phyloP scores from a whole-genome alignment of 2,888 invertebrate genomes.

The Anagyrus pseudococci region DNA sequence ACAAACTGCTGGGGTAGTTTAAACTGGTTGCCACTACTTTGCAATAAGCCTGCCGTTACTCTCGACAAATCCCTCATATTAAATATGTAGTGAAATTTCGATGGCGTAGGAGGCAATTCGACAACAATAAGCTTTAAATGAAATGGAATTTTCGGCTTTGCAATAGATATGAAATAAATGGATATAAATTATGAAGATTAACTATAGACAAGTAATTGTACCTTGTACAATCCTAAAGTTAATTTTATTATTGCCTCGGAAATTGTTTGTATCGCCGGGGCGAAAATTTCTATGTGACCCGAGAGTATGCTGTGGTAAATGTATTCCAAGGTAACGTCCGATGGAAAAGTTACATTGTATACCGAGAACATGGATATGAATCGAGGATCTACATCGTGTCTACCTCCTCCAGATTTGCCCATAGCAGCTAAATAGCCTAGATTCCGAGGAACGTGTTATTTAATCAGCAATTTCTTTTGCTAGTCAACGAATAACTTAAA shows the following conservation, averaged over 20 bases:
- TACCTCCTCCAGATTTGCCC: constrained; percentile 88
- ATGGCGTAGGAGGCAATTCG: constrained; percentile 88
- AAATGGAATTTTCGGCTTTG: background rate
- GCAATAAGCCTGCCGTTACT: constrained; percentile 81
- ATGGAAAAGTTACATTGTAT: constrained; percentile 86
- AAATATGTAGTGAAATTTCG: constrained; percentile 94
- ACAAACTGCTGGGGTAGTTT: constrained; percentile 74
- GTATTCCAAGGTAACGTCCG: constrained; percentile 76
- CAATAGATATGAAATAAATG: background rate
- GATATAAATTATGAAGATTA: constrained; percentile 9
- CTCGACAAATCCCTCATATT: constrained; percentile 90
- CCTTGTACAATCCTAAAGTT: constrained; percentile 85
- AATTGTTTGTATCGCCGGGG: constrained; percentile 70
- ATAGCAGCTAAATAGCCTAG: constrained; percentile 79
- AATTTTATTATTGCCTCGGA: constrained; percentile 75
- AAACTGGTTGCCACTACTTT: constrained; percentile 77
- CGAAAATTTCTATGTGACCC: constrained; percentile 79
- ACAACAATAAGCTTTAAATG: constrained; percentile 69
- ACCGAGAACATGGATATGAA: constrained; percentile 91
- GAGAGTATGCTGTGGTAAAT: constrained; percentile 83
- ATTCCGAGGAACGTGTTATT: background rate
- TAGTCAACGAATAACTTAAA: background rate
- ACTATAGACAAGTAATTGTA: constrained; percentile 45
- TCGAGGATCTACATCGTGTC: constrained; percentile 88
- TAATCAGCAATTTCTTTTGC: background rate